A percentile compares a stretch with the other conserved stretches of the same genome.
These are phyloP conservation scores for Nycteola revayana DNA, from an alignment of 2,888 invertebrate genomes.

Conservation along the genomic window DNA sequence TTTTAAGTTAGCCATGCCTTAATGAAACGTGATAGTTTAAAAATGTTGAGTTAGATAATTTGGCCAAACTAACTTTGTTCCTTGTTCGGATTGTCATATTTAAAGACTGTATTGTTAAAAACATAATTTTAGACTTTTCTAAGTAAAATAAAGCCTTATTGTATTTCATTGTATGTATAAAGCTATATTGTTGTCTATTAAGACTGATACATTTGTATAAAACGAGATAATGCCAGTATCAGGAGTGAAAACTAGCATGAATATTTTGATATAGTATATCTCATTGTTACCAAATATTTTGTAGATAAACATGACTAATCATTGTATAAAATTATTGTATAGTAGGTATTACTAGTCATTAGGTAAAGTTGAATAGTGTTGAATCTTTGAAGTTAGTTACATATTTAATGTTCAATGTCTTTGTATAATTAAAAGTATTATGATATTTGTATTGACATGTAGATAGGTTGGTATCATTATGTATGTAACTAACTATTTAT, in stretches of 20 bases:
- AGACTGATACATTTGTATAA: slow-evolving; percentile 73
- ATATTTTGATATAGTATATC: slow-evolving; percentile 78
- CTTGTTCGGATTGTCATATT: slow-evolving; percentile 50
- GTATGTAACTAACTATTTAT: slow-evolving; percentile 39
- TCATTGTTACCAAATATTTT: slow-evolving; percentile 81
- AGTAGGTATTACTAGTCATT: slow-evolving; percentile 79
- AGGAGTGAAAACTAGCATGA: slow-evolving; percentile 54
- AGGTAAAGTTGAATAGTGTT: slow-evolving; percentile 62
- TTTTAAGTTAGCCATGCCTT: slow-evolving; percentile 67
- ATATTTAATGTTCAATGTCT: slow-evolving; percentile 27
- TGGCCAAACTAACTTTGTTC: slow-evolving; percentile 64
- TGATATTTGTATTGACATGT: slow-evolving; percentile 15
- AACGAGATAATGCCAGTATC: slow-evolving; percentile 67
- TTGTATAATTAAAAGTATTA: slow-evolving; percentile 1
- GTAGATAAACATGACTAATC: slow-evolving; percentile 63
- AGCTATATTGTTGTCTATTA: slow-evolving; percentile 54
- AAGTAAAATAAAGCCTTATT: slow-evolving; percentile 53
- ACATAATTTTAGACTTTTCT: slow-evolving; percentile 48
- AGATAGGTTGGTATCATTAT: slow-evolving; percentile 31
- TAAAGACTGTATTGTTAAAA: slow-evolving; percentile 65
- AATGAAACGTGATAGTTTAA: slow-evolving; percentile 63
- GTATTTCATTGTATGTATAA: slow-evolving; percentile 43
- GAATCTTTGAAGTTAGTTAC: slow-evolving; percentile 48
- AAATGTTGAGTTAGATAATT: slow-evolving; percentile 50
- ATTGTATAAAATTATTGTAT: slow-evolving; percentile 62